Evolutionary conservation across 2,888 invertebrate species (phyloP), one percentile per base, ranked within the genome.

Genomic region (Odiellus spinosus): DNA sequence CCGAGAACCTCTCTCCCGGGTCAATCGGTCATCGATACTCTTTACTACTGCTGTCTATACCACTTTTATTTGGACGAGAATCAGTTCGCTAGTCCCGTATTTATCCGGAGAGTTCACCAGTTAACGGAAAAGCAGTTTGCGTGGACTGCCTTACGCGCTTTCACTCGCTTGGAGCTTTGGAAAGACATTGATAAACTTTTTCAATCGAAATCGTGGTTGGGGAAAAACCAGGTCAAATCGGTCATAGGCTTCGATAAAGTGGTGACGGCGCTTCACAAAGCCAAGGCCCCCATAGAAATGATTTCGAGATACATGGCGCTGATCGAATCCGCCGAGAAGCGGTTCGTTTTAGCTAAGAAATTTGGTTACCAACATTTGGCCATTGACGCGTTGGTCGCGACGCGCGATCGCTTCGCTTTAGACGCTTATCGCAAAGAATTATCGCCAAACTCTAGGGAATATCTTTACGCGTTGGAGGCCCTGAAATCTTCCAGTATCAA

Each of bases 51-150:
- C 35, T 46, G 39, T 38, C 15, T 46, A n/a, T 48, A 53, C 44
- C 52, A 55, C 40, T 51, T 40, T 34, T n/a, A 40, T 15, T 34
- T 48, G 17, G 38, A 47, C 10, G 53, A 45, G 10, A 55, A 51
- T 20, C 44, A 48, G 35, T 52, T 56, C 14, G 50, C 51, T n/a
- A 48, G 52, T 36, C 56, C 55, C 15, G 18, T 39, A 34, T 40
- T 44, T n/a, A 20, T 56, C 6, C 20, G 41, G 10, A 56, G 54
- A 34, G 35, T 26, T 12, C 51, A 49, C 45, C 33, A 45, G 15
- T 26, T 55, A 10, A 46, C 34, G 11, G 50, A 53, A 14, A 46
- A 44, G 34, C 55, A 55, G 45, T 51, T 44, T 26, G 36, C 40
- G 38, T 55, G 55, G 55, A 52, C 48, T 3, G 49, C 47, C 14